Percentiles rank a stretch among this genome's conserved stretches.
Evolutionary conservation across 2,113 vertebrate species (phyloP).

Genomic region (Sminthopsis crassicaudata): DNA sequence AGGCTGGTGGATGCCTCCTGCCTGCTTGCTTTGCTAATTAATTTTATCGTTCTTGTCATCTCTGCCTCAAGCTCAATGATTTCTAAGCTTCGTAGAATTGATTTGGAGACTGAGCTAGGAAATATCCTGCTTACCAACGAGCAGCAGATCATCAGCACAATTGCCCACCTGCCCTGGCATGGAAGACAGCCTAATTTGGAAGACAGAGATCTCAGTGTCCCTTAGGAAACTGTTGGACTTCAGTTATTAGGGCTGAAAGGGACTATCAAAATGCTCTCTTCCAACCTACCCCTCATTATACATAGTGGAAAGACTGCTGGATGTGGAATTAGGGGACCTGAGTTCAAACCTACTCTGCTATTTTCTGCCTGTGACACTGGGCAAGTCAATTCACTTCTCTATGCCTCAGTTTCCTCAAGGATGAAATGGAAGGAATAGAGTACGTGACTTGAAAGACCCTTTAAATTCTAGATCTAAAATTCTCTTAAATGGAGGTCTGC

Average conservation of each 20-base stretch:
- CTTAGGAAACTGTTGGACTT: not conserved
- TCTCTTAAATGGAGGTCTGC: not conserved
- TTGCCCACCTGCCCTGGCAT: not conserved
- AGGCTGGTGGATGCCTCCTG: constrained; percentile 13
- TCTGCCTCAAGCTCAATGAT: constrained; percentile 58
- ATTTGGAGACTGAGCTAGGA: constrained; percentile 70
- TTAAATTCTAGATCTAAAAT: not conserved
- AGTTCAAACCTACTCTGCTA: not conserved
- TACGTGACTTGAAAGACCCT: not conserved
- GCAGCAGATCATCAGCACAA: constrained; percentile 20
- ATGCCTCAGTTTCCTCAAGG: not conserved
- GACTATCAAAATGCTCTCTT: not conserved
- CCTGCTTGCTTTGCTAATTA: constrained; percentile 75
- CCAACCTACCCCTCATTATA: not conserved
- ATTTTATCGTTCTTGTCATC: constrained; percentile 79
- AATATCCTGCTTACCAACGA: constrained; percentile 9
- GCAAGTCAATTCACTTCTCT: not conserved
- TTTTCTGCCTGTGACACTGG: not conserved
- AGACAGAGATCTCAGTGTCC: not conserved
- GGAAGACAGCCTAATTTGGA: not conserved
- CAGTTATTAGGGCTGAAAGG: constrained; percentile 24
- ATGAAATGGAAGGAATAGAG: not conserved
- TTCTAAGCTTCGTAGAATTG: constrained; percentile 63
- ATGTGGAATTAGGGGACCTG: not conserved
- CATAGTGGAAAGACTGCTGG: not conserved